phyloP scores from a whole-genome alignment of 2,113 vertebrate species.

The Ancistrus triradiatus region DNA sequence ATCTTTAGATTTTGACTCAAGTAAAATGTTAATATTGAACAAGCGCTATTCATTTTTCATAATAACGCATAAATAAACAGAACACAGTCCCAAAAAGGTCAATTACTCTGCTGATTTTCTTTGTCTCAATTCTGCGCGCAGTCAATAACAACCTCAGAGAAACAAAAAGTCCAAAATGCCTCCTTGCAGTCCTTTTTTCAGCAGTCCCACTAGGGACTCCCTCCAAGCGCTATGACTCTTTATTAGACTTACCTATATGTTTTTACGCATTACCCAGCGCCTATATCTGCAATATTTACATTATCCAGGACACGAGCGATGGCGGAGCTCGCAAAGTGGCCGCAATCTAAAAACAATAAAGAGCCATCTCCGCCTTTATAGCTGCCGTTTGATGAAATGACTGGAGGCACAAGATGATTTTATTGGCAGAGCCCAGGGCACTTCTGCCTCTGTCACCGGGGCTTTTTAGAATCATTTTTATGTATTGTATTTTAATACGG shows the following conservation, averaged over 20 bases:
- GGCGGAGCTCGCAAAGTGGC: slow-evolving; percentile 65
- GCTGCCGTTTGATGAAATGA: slow-evolving; percentile 74
- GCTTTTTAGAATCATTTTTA: slow-evolving; percentile 65
- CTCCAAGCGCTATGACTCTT: slow-evolving; percentile 68
- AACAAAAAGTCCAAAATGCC: slow-evolving; percentile 30
- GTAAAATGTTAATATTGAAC: slow-evolving; percentile 50
- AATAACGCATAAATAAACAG: slow-evolving; percentile 41
- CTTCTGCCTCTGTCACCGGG: slow-evolving; percentile 59
- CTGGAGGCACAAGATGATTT: slow-evolving; percentile 74
- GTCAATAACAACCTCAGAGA: slow-evolving; percentile 29
- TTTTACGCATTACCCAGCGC: slow-evolving; percentile 68
- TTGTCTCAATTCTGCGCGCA: slow-evolving; percentile 33
- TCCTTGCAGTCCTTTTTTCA: background rate
- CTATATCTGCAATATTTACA: slow-evolving; percentile 74
- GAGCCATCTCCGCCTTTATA: slow-evolving; percentile 72
- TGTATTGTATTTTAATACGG: slow-evolving; percentile 69
- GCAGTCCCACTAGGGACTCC: slow-evolving; percentile 57
- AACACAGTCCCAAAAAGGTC: slow-evolving; percentile 42
- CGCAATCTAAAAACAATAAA: slow-evolving; percentile 78
- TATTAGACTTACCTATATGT: slow-evolving; percentile 76
- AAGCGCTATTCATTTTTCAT: slow-evolving; percentile 42
- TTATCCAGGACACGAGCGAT: slow-evolving; percentile 67
- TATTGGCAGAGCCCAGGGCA: slow-evolving; percentile 65
- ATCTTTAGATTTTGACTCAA: slow-evolving; percentile 31
- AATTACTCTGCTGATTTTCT: slow-evolving; percentile 48